Percentiles rank a stretch among this genome's conserved stretches.
Evolutionary conservation across 2,888 invertebrate genomes (phyloP).

Genomic region (Ceraclea dissimilis): DNA sequence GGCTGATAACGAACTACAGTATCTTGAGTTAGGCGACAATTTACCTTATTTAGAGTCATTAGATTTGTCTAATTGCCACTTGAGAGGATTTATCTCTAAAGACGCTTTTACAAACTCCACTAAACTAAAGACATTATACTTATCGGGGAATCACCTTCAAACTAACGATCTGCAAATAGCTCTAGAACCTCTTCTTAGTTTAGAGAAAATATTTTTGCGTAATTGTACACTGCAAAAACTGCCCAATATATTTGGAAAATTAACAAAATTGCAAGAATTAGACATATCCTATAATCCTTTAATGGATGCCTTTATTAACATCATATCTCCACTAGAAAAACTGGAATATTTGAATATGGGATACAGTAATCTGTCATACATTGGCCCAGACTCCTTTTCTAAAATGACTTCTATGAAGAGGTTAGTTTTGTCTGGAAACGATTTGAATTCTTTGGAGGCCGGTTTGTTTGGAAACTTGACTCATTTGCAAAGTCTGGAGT

Average conservation of each 20-base stretch:
- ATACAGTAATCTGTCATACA: conserved; percentile 58
- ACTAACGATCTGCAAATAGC: conserved; percentile 61
- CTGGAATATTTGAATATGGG: conserved; percentile 67
- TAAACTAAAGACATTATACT: conserved; percentile 54
- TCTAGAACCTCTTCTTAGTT: conserved; percentile 54
- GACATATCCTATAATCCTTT: conserved; percentile 66
- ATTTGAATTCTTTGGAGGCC: conserved; percentile 55
- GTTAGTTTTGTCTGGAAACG: conserved; percentile 61
- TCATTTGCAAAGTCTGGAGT: conserved; percentile 56
- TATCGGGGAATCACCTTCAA: conserved; percentile 61
- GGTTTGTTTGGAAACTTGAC: conserved; percentile 62
- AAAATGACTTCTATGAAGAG: conserved; percentile 61
- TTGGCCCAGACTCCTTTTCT: conserved; percentile 58
- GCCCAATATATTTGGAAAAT: conserved; percentile 59
- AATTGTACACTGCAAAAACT: conserved; percentile 57
- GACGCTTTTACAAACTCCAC: conserved; percentile 63
- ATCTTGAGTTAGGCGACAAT: conserved; percentile 58
- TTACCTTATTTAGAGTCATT: conserved; percentile 56
- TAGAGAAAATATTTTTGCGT: conserved; percentile 59
- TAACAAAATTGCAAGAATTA: conserved; percentile 57
- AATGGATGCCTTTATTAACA: conserved; percentile 56
- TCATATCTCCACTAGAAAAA: conserved; percentile 57
- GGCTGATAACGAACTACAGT: conserved; percentile 57
- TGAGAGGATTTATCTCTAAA: conserved; percentile 58
- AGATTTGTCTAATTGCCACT: conserved; percentile 61